Conservation (phyloP, 2,888 invertebrate genomes). For the Xiphydria camelus region DNA sequence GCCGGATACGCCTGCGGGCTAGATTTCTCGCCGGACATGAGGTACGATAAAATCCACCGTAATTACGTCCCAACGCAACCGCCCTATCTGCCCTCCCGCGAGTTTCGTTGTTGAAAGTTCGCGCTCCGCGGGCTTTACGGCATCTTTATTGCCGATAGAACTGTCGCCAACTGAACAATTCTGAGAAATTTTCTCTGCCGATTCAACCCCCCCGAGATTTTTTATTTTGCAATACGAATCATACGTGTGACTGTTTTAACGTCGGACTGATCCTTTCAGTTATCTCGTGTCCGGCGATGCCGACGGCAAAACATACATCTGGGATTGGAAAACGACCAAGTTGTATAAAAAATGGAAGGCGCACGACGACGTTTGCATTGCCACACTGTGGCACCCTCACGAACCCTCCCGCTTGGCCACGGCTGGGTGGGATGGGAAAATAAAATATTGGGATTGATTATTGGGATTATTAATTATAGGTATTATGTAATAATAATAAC, state of each 20-base stretch:
- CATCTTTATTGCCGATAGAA: too few species aligned
- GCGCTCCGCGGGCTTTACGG: too few species aligned
- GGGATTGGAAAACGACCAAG: slow-evolving; percentile 99
- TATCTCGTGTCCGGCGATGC: slow-evolving; percentile 98
- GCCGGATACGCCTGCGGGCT: slow-evolving; percentile 97
- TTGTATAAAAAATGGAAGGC: slow-evolving; percentile 99
- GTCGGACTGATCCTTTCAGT: too few species aligned
- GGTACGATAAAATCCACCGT: slow-evolving; percentile 59
- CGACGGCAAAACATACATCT: slow-evolving; percentile 97
- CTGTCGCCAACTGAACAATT: too few species aligned
- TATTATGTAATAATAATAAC: too few species aligned
- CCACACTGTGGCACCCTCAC: slow-evolving; percentile 96
- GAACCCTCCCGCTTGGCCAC: slow-evolving; percentile 97
- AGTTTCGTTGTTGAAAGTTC: too few species aligned
- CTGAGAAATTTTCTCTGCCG: too few species aligned
- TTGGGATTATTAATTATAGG: too few species aligned
- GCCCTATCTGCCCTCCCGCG: too few species aligned
- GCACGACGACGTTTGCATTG: slow-evolving; percentile 96
- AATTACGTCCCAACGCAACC: neutral
- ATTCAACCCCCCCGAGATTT: too few species aligned
- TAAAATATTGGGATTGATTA: slow-evolving; percentile 96
- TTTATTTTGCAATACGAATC: too few species aligned
- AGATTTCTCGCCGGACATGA: slow-evolving; percentile 99
- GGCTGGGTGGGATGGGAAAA: slow-evolving; percentile 98
- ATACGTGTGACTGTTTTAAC: too few species aligned